Base-by-base conservation (phyloP, 2,888 invertebrate species). In the Ceratothoa steindachneri region DNA sequence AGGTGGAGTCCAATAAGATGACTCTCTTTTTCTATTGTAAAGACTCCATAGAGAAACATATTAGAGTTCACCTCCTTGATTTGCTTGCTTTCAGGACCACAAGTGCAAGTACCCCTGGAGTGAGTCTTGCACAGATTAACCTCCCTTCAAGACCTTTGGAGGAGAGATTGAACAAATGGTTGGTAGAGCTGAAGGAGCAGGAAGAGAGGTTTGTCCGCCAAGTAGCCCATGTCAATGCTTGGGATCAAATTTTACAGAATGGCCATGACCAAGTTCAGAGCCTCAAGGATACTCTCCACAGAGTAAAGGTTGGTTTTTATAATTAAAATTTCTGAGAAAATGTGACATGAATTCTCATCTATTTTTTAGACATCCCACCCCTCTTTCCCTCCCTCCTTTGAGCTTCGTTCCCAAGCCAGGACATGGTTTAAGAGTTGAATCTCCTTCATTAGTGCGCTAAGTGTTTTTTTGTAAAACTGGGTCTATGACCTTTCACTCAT, bases 201-300 rank as follows among this genome's bases (percentile, higher is more conserved):
- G 96, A 97, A 83, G 92, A 92, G 83, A 89, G 91, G 0, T 97
- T 97, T 83, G 89, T 94, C 75, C 93, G 94, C 84, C 97, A 97
- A 84, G 97, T 97, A 0, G 93, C 93, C 2, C 94, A 96, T 85
- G 90, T 97, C 73, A 97, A 97, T 85, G 93, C 93, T 0, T 97
- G 97, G 97, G 97, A 98, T 83, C 88, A 92, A 80, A 86, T 95
- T 53, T 87, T 97, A 0, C 79, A 79, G 66, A 69, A 76, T 41
- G 93, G 93, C 2, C 94, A 96, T 85, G 90, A 97, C 73, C 97
- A 97, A 85, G 93, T 93, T 0, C 97, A 97, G 96, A 97, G 97
- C 83, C 88, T 92, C 79, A 86, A 95, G 52, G 87, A 97, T 1
- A 92, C 95, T 72, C 89, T 90, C 28, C 97, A 97, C 84, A 95